phyloP scores from a whole-genome alignment of 2,113 vertebrate species.

The Anguilla japonica region DNA sequence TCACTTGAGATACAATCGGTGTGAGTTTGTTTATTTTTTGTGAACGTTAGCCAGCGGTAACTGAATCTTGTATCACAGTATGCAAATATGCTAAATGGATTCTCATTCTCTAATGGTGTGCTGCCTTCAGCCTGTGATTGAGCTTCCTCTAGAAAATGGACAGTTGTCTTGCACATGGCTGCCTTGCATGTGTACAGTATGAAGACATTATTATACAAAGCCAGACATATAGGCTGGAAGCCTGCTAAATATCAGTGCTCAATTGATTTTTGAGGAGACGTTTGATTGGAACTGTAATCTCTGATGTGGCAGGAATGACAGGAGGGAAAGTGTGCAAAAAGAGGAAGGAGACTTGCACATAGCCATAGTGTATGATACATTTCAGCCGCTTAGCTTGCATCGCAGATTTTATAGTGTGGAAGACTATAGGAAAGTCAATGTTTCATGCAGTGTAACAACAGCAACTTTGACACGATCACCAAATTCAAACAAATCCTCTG shows the following conservation, averaged over 20 bases:
- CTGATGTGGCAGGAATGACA: neutral
- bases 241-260: neutral
- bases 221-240: neutral
- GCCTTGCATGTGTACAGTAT: neutral
- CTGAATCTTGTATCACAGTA: neutral
- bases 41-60: neutral
- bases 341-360: neutral
- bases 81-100: neutral
- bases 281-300: neutral
- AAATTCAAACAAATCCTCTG: neutral
- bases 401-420: neutral
- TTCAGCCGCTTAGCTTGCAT: neutral
- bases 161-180: neutral
- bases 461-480: neutral
- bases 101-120: neutral
- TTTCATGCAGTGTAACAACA: neutral
- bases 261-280: neutral
- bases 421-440: neutral
- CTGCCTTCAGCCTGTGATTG: neutral
- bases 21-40: neutral
- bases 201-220: neutral
- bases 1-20: neutral
- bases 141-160: neutral
- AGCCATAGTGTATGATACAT: neutral
- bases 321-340: neutral